Base-by-base conservation (phyloP, 1,140 invertebrate species). In the Thereuonema tuberculata region DNA sequence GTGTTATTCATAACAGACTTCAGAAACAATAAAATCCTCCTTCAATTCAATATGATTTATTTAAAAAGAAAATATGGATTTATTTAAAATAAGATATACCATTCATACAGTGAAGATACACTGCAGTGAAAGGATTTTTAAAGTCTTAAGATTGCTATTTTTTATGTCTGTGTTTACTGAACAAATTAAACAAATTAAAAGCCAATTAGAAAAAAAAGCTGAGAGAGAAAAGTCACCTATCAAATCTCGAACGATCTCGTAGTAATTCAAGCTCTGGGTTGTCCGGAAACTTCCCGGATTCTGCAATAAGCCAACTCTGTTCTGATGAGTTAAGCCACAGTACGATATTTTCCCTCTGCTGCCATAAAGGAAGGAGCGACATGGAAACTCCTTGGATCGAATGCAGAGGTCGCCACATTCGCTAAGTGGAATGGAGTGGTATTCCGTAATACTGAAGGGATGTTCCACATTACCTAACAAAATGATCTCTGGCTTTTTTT, bases 321-420 rank as follows among this genome's bases (percentile, higher is more conserved):
- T 65, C 25, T 61, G 61, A 55, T 65, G 63, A n/a, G 61, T 61
- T 43, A 65, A 48, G 47, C 61, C 63, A 27, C 63, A 65, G 50
- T 63, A 65, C 2, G 59, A 54, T 37, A 29, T 21, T 14, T 47
- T 54, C 12, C 31, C 25, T 29, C 48, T 31, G 2, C 59, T 29
- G 9, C 63, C 63, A n/a, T 54, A 65, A 2, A 65, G 56, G 37
- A 64, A 64, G 2, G 63, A 62, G 1, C 63, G 55, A 12, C 63
- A 64, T 5, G 63, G 61, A 52, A 64, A 64, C 15, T 57, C 26
- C 2, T 31, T 50, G 25, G 61, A 61, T 21, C 47, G n/a, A 5
- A 65, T 20, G 26, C 63, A 65, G 3, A 65, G 56, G 23, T 63
- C 47, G 12, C 63, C 61, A 28, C 63, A 65, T 58, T 63, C 61